These are phyloP conservation scores for Lota lota DNA, from an alignment of 2,113 vertebrate species.

Conservation along the genomic window DNA sequence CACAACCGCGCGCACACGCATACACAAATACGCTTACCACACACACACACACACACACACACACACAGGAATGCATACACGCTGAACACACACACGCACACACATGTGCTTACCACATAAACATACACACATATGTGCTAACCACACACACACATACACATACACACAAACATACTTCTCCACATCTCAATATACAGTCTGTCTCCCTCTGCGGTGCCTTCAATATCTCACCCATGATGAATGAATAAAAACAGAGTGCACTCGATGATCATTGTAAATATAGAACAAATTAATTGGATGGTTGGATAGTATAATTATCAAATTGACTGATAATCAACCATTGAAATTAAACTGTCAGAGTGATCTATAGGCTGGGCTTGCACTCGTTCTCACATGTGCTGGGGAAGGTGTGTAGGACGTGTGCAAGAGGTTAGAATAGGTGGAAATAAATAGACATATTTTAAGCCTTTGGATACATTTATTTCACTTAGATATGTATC, in stretches of 20 bases:
- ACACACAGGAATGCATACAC: no score
- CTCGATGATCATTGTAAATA: conserved; percentile 75
- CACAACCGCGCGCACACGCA: conserved; percentile 5
- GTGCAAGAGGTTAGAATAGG: no score
- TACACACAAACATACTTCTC: conserved; percentile 5
- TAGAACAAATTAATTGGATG: conserved; percentile 75
- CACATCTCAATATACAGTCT: conserved; percentile 7
- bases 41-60: no score
- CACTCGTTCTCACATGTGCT: conserved; percentile 6
- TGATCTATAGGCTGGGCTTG: conserved; percentile 67
- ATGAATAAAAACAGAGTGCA: conserved; percentile 44
- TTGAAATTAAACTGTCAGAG: conserved; percentile 76
- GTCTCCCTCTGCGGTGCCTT: conserved; percentile 35
- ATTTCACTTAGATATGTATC: no score
- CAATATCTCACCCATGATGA: conserved; percentile 58
- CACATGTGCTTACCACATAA: no score
- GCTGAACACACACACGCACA: no score
- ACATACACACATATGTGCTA: no score
- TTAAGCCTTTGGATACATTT: no score
- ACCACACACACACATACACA: conserved; percentile 6
- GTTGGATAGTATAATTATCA: conserved; percentile 76
- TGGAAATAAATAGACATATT: no score
- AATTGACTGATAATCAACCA: conserved; percentile 75
- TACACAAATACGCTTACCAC: no score
- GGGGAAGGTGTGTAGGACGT: conserved; percentile 35